These are phyloP conservation scores for Sarcophaga variegata DNA, from an alignment of 2,888 invertebrate genomes.

Conservation along the genomic window DNA sequence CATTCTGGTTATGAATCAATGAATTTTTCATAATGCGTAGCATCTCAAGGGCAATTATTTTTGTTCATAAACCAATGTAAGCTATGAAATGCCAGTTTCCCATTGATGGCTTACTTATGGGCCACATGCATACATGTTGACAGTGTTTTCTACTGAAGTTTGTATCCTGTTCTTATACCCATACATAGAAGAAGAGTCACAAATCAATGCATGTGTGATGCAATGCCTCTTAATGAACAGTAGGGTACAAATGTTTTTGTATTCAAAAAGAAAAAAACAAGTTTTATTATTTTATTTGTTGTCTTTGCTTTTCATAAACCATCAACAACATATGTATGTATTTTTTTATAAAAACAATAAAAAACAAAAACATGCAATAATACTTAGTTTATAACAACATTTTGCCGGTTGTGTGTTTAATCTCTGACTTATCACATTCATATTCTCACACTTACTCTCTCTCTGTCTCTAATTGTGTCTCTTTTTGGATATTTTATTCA, in stretches of 20 bases:
- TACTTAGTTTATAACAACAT: constrained; percentile 15
- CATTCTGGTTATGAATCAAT: too few species aligned
- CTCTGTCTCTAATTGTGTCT: background rate
- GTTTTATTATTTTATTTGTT: constrained; percentile 12
- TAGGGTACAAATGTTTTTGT: background rate
- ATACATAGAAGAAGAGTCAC: too few species aligned
- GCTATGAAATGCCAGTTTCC: too few species aligned
- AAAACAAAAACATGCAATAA: background rate
- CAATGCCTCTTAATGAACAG: background rate
- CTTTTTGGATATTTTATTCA: constrained; percentile 1
- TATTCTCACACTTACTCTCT: background rate
- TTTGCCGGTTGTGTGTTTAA: constrained; percentile 32
- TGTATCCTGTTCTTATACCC: too few species aligned
- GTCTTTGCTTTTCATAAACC: background rate
- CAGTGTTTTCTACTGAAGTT: too few species aligned
- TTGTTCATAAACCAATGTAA: too few species aligned
- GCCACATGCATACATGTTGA: too few species aligned
- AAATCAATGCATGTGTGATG: background rate
- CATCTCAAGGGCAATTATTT: too few species aligned
- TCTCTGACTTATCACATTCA: background rate
- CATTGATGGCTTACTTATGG: too few species aligned
- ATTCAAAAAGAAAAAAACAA: background rate
- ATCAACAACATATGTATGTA: constrained; percentile 13
- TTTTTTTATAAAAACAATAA: background rate
- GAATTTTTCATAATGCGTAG: too few species aligned